Evolutionary conservation across 2,888 invertebrate species (phyloP), one percentile per base, ranked within the genome.

Genomic region (Chrysotoxum bicinctum): DNA sequence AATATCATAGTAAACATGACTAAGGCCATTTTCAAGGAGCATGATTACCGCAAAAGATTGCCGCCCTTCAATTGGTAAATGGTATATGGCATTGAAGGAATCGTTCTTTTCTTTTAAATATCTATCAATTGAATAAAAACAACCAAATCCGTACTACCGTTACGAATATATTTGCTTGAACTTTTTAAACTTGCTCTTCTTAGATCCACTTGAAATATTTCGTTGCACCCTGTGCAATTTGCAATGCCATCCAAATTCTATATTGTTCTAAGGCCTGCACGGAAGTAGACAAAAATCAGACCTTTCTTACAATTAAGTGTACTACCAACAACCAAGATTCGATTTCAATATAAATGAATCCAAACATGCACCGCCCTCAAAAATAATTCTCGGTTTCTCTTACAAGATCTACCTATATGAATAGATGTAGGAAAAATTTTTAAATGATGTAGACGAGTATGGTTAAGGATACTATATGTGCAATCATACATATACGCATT

Each of bases 301-400:
- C 52, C 52, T 35, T 60, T 77, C 77, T 68, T 52, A 45, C 77
- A 68, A 73, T 77, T 77, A 62, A 73, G 72, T 77, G 54, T 48
- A 62, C 68, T 23, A 35, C 30, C 68, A 74, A 64, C 83, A 78
- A 50, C 78, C 74, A 16, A 79, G 79, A 84, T 84, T 79, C 79
- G 84, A 84, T 84, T 80, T 84, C 84, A 73, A 68, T 72, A 84
- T 80, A 84, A 68, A 80, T 75, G 80, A 72, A 80, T 80, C 60
- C 75, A 79, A 84, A 80, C 79, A 79, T 80, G 75, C 75, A 76
- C 75, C 80, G 54, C 68, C 83, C 70, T 58, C 70, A 56, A 78
- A 69, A 83, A 73, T 74, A 74, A 64, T 74, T 43, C 62, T 66
- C 69, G 30, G 68, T 48, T 74, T 40, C 37, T 52, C 14, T 40